Evolutionary conservation across 1,140 invertebrate genomes (phyloP), one percentile per base, ranked within the genome.

Genomic region (Cepaea nemoralis): DNA sequence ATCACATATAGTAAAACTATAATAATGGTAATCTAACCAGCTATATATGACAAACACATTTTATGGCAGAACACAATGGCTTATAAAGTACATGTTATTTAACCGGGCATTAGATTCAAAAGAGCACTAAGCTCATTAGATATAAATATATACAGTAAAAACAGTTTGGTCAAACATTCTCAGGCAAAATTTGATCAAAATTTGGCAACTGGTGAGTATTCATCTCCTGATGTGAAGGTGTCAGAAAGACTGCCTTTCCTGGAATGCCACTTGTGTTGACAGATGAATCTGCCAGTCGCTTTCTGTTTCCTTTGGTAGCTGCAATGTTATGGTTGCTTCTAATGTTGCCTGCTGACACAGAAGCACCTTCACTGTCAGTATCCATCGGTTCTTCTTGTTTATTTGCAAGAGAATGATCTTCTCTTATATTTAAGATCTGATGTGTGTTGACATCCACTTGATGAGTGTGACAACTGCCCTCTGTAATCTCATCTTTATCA

Each of bases 111-210:
- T n/a, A n/a, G n/a, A n/a, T n/a, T n/a, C n/a, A n/a, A n/a, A n/a
- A n/a, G n/a, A n/a, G n/a, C n/a, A n/a, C n/a, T n/a, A n/a, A n/a
- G n/a, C n/a, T n/a, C n/a, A n/a, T n/a, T n/a, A n/a, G n/a, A n/a
- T n/a, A n/a, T n/a, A n/a, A n/a, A n/a, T n/a, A n/a, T n/a, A n/a
- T n/a, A n/a, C n/a, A n/a, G n/a, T n/a, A n/a, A n/a, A n/a, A n/a
- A 45, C 16, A 45, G 16, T 45, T 16, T 45, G 42, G 22, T 55
- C 50, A 55, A 55, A 14, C 19, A 55, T 55, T 55, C n/a, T 55
- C n/a, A 63, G 59, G 27, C 71, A 74, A 50, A 31, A 74, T 74
- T 27, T 74, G 40, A 33, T 74, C 71, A 74, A 74, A 74, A 31
- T 74, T 42, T n/a, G 71, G 71, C 42, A 74, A 74, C 24, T 31